phyloP scores from a whole-genome alignment of 2,113 vertebrate genomes.

The Syrmaticus mikado region DNA sequence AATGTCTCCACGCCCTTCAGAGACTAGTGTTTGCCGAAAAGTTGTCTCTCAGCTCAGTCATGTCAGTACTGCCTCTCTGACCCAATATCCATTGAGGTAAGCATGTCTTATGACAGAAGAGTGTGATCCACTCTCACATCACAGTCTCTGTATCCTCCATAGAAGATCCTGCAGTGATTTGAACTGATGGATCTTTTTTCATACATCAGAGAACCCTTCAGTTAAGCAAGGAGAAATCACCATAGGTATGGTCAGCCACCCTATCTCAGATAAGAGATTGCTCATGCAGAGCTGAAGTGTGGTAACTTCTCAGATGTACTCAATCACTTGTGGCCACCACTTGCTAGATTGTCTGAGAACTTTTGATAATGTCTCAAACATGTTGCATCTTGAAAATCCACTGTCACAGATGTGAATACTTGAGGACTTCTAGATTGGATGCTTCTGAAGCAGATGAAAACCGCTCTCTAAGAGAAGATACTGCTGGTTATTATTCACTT shows the following conservation, averaged over 20 bases:
- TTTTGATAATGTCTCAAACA: not conserved
- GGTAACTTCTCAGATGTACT: not conserved
- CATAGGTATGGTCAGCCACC: not conserved
- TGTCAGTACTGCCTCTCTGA: not conserved
- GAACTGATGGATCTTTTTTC: not conserved
- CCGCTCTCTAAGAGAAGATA: not conserved
- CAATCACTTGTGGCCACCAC: not conserved
- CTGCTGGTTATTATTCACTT: not conserved
- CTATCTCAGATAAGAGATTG: not conserved
- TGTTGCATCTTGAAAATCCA: not conserved
- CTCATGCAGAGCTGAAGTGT: not conserved
- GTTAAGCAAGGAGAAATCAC: not conserved
- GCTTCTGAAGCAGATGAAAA: not conserved
- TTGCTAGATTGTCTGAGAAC: not conserved
- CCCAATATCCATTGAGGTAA: not conserved
- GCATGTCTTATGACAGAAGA: fast-evolving
- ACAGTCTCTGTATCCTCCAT: not conserved
- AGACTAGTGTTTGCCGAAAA: not conserved
- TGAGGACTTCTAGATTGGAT: not conserved
- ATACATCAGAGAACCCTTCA: not conserved
- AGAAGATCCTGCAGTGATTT: not conserved
- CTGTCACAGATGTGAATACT: not conserved
- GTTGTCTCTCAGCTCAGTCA: not conserved
- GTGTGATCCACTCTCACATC: not conserved
- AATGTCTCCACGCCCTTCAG: not conserved